Evolutionary conservation across 2,888 invertebrate genomes (phyloP), one percentile per base, ranked within the genome.

Genomic region (Empis stercorea): DNA sequence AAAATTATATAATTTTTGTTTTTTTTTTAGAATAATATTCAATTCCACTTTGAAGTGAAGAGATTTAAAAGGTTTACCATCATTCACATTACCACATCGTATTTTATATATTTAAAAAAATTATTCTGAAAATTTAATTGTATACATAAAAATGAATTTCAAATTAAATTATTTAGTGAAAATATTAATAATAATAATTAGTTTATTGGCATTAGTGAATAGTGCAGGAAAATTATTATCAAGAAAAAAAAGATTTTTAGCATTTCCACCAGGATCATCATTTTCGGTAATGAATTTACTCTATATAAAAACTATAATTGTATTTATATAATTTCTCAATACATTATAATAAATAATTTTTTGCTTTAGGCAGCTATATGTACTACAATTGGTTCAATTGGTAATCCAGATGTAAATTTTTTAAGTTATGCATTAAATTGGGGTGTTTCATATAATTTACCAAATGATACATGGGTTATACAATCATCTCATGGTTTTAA

Each of bases 401-500:
- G 76, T 9, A 76, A 76, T 56, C 78, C 78, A 1, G 65, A 73
- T 0, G 70, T 72, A 1, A 73, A 76, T 4, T 75, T 75, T 43
- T 75, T 79, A 56, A 77, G 78, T 10, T 79, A 78, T 59, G 80
- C 79, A 1, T 61, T 81, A 14, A 82, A 81, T 62, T 81, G 81
- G 81, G 82, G 80, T 41, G 76, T 81, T 34, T 79, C 83, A 0
- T 83, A 81, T 50, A 70, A 77, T 50, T 60, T 78, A 43, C 78
- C 78, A 1, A 77, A 78, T 51, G 68, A 69, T 15, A 75, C 75
- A 0, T 74, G 76, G 61, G 73, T 72, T 0, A 66, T 66, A 45
- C 71, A 74, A 42, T 57, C 63, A 49, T 59, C 57, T 4, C 55
- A 63, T 30, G 68, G 66, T 15, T 61, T 64, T 42, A 44, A 40